Conservation (phyloP, 2,797 vertebrate species). For the Hoplostethus atlanticus region DNA sequence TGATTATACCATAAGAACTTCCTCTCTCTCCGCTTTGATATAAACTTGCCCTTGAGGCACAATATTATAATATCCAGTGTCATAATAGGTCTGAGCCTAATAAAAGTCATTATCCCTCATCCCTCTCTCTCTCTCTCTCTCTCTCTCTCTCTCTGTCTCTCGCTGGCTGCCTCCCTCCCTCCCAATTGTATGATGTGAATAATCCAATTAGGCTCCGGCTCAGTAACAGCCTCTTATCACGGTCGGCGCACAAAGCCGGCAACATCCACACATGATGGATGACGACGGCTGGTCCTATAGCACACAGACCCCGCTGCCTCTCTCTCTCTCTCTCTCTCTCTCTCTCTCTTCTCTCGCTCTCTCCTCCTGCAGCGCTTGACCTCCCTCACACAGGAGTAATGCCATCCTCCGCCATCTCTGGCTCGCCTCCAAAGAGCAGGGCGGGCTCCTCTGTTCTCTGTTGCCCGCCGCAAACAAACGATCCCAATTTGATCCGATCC, state of each 20-base stretch:
- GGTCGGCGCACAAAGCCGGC: constrained; percentile 77
- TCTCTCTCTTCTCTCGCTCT: neutral
- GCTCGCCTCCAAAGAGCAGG: constrained; percentile 51
- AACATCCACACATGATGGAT: constrained; percentile 71
- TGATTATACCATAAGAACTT: constrained; percentile 69
- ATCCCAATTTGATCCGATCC: constrained; percentile 21
- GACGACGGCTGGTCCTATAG: constrained; percentile 65
- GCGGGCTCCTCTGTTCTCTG: constrained; percentile 24
- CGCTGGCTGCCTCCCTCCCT: constrained; percentile 38
- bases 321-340: constrained; percentile 16
- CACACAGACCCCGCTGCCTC: constrained; percentile 36
- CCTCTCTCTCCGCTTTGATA: constrained; percentile 47
- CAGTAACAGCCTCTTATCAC: constrained; percentile 81
- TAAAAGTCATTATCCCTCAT: constrained; percentile 75
- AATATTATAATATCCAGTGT: constrained; percentile 61
- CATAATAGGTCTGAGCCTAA: constrained; percentile 65
- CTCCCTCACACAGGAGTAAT: constrained; percentile 56
- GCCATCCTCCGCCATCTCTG: constrained; percentile 48
- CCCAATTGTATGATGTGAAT: constrained; percentile 78
- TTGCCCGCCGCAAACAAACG: constrained; percentile 13
- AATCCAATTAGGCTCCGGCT: constrained; percentile 81
- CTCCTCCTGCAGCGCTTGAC: constrained; percentile 65
- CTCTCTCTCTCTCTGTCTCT: neutral
- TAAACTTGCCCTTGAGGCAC: constrained; percentile 58
- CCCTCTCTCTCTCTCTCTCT: constrained; percentile 1